Conservation (phyloP, 2,113 vertebrate species). For the Coregonus clupeaformis region DNA sequence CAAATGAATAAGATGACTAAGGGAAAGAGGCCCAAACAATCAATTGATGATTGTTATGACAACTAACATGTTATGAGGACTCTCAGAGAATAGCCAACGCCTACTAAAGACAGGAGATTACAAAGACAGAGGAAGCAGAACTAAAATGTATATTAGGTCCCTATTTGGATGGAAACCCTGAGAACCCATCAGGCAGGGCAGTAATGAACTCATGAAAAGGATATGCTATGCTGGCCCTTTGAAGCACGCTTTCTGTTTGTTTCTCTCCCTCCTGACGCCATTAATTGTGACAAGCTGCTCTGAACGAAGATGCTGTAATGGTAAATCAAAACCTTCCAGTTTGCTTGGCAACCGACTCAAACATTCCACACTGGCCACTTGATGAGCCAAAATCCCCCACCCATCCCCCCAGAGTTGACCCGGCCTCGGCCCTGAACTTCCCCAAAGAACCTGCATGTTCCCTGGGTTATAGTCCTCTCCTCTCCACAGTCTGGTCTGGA, state of each 20-base stretch:
- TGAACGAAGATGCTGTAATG: slow-evolving; percentile 40
- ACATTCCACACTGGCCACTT: slow-evolving; percentile 54
- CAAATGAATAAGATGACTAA: neutral
- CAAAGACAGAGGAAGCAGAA: slow-evolving; percentile 10
- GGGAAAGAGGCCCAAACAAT: slow-evolving; percentile 45
- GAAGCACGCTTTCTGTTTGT: slow-evolving; percentile 71
- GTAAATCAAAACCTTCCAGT: slow-evolving; percentile 72
- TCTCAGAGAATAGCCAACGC: slow-evolving; percentile 3
- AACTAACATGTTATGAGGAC: slow-evolving; percentile 39
- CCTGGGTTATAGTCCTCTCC: slow-evolving; percentile 31
- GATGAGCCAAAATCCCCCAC: slow-evolving; percentile 63
- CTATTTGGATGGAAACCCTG: slow-evolving; percentile 12
- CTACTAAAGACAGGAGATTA: slow-evolving; percentile 5
- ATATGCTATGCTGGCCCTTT: slow-evolving; percentile 61
- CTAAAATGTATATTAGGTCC: neutral
- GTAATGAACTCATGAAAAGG: slow-evolving; percentile 72
- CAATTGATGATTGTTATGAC: slow-evolving; percentile 36
- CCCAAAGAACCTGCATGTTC: slow-evolving; percentile 38
- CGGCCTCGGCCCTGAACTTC: slow-evolving; percentile 51
- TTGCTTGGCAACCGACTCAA: slow-evolving; percentile 65
- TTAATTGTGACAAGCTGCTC: slow-evolving; percentile 75
- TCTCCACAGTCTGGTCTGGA: neutral
- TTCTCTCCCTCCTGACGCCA: slow-evolving; percentile 70
- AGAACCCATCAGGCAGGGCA: slow-evolving; percentile 49
- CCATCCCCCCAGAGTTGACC: slow-evolving; percentile 57